Percentiles rank a stretch among this genome's conserved stretches.
Evolutionary conservation across 2,113 vertebrate genomes (phyloP).

Genomic region (Nesoenas mayeri): DNA sequence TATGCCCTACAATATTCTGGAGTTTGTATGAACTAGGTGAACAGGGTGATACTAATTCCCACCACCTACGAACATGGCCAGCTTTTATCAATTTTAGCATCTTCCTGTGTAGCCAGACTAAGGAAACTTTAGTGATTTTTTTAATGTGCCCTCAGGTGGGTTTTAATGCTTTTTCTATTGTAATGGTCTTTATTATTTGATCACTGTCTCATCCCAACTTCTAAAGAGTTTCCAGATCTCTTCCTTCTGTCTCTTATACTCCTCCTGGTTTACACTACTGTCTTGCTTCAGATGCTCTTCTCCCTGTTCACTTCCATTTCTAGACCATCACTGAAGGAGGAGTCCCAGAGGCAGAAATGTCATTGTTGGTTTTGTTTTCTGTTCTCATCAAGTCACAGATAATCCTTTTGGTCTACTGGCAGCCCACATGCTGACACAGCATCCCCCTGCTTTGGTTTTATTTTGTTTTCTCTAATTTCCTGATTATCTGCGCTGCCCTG

Average conservation of each 20-base stretch:
- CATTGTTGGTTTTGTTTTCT: constrained; percentile 45
- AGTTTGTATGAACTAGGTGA: not conserved
- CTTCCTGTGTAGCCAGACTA: not conserved
- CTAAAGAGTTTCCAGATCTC: not conserved
- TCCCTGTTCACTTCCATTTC: not conserved
- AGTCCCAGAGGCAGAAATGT: not conserved
- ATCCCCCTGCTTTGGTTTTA: constrained; percentile 32
- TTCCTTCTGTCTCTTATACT: not conserved
- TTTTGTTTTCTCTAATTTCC: constrained; percentile 63
- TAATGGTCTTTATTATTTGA: not conserved
- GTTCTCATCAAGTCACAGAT: constrained; percentile 19
- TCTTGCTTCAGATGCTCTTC: not conserved
- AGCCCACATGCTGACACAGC: not conserved
- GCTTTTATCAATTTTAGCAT: not conserved
- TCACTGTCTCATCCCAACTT: not conserved
- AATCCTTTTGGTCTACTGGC: constrained; percentile 38
- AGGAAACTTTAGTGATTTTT: not conserved
- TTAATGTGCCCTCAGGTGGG: not conserved
- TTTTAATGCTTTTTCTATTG: not conserved
- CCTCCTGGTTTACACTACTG: not conserved
- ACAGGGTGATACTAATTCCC: not conserved
- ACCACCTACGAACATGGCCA: not conserved
- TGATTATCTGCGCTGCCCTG: constrained; percentile 38
- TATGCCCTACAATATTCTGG: not conserved
- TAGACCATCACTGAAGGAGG: not conserved